phyloP scores from a whole-genome alignment of 2,113 vertebrate species.

The Prochilodus magdalenae region DNA sequence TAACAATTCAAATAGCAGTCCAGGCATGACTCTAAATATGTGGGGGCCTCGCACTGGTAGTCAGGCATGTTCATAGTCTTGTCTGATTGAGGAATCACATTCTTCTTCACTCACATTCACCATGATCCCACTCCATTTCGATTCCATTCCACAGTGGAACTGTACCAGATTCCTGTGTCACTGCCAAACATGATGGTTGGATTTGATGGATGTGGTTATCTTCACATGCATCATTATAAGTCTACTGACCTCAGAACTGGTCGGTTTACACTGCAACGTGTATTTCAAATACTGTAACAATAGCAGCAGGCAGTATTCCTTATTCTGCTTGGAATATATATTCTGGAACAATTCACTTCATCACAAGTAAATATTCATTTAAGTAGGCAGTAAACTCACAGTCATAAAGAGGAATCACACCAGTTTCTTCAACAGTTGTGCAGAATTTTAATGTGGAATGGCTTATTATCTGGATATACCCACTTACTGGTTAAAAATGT shows the following conservation, averaged over 20 bases:
- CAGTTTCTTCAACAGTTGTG: no score
- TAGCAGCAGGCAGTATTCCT: not conserved
- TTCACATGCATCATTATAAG: not conserved
- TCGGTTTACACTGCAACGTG: not conserved
- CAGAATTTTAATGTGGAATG: no score
- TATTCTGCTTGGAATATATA: no score
- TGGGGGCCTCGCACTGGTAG: not conserved
- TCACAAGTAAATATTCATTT: no score
- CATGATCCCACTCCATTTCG: not conserved
- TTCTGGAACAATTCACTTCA: no score
- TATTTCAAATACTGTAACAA: not conserved
- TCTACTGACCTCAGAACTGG: not conserved
- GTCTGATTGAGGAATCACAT: slow-evolving; percentile 16
- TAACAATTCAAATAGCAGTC: slow-evolving; percentile 22
- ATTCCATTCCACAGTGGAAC: not conserved
- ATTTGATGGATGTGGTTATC: slow-evolving; percentile 17
- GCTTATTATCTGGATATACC: no score
- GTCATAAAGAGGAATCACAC: no score
- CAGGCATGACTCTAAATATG: slow-evolving; percentile 24
- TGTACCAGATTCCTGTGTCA: not conserved
- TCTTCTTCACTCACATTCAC: not conserved
- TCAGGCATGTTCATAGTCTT: not conserved
- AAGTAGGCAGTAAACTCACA: no score
- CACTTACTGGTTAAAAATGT: no score
- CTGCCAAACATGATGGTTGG: slow-evolving; percentile 6